These are phyloP conservation scores for Tipula vernalis DNA, from an alignment of 2,888 invertebrate species.

Conservation along the genomic window DNA sequence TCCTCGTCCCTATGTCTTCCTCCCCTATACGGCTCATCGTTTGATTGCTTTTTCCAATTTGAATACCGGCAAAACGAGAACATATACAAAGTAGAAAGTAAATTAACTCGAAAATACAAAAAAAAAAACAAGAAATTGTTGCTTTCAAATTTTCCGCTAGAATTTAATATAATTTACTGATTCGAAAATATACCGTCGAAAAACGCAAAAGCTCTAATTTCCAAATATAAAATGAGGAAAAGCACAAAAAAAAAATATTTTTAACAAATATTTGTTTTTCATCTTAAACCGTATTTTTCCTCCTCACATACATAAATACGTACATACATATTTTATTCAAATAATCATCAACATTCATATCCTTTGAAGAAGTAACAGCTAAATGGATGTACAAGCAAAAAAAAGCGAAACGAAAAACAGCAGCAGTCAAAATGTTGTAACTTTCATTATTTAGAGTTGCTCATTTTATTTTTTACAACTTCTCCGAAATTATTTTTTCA, in stretches of 20 bases:
- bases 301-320: not conserved
- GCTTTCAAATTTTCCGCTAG: not conserved
- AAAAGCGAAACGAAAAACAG: not conserved
- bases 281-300: not conserved
- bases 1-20: too few species aligned
- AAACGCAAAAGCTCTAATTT: not conserved
- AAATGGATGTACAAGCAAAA: not conserved
- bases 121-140: too few species aligned
- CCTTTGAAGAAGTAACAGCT: not conserved
- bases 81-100: too few species aligned
- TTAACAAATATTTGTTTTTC: not conserved
- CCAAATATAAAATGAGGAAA: not conserved
- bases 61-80: too few species aligned
- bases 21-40: too few species aligned
- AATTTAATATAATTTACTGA: not conserved
- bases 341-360: not conserved
- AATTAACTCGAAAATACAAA: too few species aligned
- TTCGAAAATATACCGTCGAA: not conserved
- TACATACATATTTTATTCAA: not conserved
- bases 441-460: not conserved
- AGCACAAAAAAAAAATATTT: not conserved
- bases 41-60: too few species aligned
- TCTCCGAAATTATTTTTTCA: not conserved
- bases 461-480: not conserved
- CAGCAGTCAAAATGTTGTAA: not conserved